phyloP scores from a whole-genome alignment of 2,888 invertebrate genomes.

The Neoascia interrupta region DNA sequence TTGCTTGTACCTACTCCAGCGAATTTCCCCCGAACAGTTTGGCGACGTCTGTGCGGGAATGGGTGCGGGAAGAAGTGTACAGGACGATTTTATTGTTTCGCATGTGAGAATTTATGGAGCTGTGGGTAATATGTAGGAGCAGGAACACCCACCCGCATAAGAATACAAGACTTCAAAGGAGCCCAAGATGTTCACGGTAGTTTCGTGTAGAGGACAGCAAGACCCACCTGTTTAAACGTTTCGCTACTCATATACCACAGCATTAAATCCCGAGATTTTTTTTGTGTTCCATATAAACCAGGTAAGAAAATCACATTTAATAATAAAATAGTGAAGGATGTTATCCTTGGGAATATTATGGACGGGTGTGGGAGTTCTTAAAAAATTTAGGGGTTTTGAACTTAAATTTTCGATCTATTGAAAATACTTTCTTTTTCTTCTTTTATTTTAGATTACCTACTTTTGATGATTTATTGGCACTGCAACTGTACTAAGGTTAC shows the following conservation, averaged over 20 bases:
- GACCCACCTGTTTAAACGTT: conserved; percentile 65
- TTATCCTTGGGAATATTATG: too few relatives aligned
- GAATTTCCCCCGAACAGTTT: neutral
- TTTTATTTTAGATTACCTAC: too few relatives aligned
- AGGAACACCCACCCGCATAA: conserved; percentile 10
- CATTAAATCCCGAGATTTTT: conserved; percentile 54
- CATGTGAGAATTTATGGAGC: conserved; percentile 66
- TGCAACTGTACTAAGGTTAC: too few relatives aligned
- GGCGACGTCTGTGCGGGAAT: conserved; percentile 1
- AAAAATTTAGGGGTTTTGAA: too few relatives aligned
- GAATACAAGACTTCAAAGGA: conserved; percentile 36
- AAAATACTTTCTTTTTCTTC: too few relatives aligned
- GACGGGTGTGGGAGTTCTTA: too few relatives aligned
- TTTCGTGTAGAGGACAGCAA: neutral
- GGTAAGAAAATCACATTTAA: neutral
- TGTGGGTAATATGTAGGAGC: too few relatives aligned
- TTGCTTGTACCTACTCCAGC: conserved; percentile 15
- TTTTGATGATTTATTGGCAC: too few relatives aligned
- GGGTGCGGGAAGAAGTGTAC: conserved; percentile 54
- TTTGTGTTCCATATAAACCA: too few relatives aligned
- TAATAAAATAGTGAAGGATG: too few relatives aligned
- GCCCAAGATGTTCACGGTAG: conserved; percentile 7
- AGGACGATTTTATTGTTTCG: conserved; percentile 66
- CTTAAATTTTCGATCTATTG: too few relatives aligned
- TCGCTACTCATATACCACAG: conserved; percentile 49